phyloP scores from a whole-genome alignment of 2,888 invertebrate species.

The Plebejus melissa region DNA sequence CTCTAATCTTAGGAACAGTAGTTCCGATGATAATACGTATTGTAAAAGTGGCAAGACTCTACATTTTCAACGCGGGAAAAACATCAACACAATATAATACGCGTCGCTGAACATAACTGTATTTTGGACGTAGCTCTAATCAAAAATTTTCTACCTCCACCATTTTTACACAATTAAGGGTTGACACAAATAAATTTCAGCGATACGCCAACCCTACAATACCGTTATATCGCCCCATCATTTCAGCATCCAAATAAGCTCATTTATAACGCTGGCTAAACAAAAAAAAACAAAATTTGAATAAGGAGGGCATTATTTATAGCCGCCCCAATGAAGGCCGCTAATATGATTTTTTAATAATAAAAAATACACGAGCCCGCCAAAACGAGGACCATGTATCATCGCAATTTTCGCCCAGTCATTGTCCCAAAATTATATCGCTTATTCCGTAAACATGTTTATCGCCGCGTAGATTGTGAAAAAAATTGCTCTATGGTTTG shows the following conservation, averaged over 20 bases:
- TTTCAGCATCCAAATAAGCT: slow-evolving; percentile 76
- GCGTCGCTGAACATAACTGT: not conserved
- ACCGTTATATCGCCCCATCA: slow-evolving; percentile 66
- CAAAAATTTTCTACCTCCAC: not conserved
- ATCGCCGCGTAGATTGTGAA: not conserved
- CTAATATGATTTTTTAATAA: slow-evolving; percentile 79
- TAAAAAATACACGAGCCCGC: slow-evolving; percentile 70
- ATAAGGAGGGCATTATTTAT: slow-evolving; percentile 79
- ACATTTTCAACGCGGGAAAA: not conserved
- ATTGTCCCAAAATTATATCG: slow-evolving; percentile 66
- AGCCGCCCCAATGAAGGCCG: slow-evolving; percentile 78
- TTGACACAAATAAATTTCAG: slow-evolving; percentile 21
- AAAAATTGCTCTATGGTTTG: not conserved
- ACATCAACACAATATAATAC: not conserved
- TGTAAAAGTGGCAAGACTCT: not conserved
- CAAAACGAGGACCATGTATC: slow-evolving; percentile 77
- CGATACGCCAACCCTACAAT: slow-evolving; percentile 29
- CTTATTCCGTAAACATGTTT: slow-evolving; percentile 39
- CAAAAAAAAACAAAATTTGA: slow-evolving; percentile 79
- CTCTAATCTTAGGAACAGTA: too few species aligned
- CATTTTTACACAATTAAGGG: slow-evolving; percentile 15
- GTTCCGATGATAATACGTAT: not conserved
- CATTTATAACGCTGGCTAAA: slow-evolving; percentile 76
- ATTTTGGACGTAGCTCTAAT: not conserved
- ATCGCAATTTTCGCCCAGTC: slow-evolving; percentile 76